Evolutionary conservation across 2,888 invertebrate genomes (phyloP), one percentile per base, ranked within the genome.

Genomic region (Anaspis maculata): DNA sequence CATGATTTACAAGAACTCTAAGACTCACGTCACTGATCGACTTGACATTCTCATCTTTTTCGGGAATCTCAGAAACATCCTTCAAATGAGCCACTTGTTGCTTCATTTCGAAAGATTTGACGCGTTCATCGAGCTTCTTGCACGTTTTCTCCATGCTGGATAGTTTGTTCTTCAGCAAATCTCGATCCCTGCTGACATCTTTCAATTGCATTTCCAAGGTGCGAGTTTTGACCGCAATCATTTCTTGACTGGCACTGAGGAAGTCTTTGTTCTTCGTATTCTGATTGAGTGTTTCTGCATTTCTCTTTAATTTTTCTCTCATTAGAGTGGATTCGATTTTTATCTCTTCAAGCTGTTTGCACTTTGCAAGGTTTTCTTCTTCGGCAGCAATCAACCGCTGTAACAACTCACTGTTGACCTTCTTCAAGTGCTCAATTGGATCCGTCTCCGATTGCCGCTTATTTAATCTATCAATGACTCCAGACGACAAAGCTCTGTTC

Each of bases 241-340:
- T 3, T 5, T 39, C 39, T n/a, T 39, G 32, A 10, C 26, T 35
- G 2, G 27, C 25, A 12, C n/a, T 32, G 6, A 30, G 26, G 14
- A 29, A 39, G 13, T 34, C 35, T 22, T 39, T 34, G 14, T 37
- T 30, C 12, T 37, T 37, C 13, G 30, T 7, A 23, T 37, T 37
- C 7, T 30, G 30, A 9, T 31, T 34, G 10, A 38, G 15, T 12
- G 27, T 24, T 15, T 25, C 34, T 2, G 29, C 23, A n/a, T 28
- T 35, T 26, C 26, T 31, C n/a, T 24, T 16, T 13, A 39, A 22
- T 25, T 39, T 31, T 13, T 35, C 39, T 15, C 32, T 31, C 32
- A 39, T 32, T 32, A 35, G 22, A 13, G 19, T 19, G 3, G 39
- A 26, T 25, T 39, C 39, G 10, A 35, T 6, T 29, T 35, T 32